Percentiles rank a stretch among this genome's conserved stretches.
These are phyloP conservation scores for Colletes latitarsis DNA, from an alignment of 1,140 invertebrate species.

Conservation along the genomic window DNA sequence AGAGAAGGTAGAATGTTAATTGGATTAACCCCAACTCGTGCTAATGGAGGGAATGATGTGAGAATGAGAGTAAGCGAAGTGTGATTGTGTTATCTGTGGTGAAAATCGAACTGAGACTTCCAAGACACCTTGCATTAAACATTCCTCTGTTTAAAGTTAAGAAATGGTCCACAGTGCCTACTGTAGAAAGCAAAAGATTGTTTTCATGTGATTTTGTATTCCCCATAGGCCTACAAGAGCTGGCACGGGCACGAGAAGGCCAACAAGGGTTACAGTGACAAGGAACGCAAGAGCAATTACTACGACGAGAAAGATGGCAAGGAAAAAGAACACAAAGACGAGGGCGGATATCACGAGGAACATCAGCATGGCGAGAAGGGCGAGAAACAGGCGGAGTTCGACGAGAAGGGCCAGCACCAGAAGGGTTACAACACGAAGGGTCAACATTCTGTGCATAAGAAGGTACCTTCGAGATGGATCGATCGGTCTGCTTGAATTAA, in stretches of 20 bases:
- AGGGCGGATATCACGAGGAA: conserved; percentile 74
- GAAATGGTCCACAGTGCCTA: no score
- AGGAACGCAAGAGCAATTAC: conserved; percentile 73
- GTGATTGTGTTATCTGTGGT: no score
- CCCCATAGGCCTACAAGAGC: conserved; percentile 73
- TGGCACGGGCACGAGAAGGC: conserved; percentile 77
- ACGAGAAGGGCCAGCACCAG: conserved; percentile 78
- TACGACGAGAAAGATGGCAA: conserved; percentile 77
- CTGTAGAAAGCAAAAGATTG: no score
- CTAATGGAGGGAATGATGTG: no score
- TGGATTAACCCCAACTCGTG: background rate
- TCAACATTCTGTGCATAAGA: conserved; percentile 80
- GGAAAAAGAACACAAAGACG: conserved; percentile 76
- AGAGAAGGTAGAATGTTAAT: conserved; percentile 68
- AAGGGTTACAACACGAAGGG: conserved; percentile 81
- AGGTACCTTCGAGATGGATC: conserved; percentile 59
- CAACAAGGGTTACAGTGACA: conserved; percentile 79
- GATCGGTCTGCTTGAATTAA: background rate
- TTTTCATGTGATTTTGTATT: background rate
- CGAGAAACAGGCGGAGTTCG: conserved; percentile 73
- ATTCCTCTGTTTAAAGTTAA: no score
- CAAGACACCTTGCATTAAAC: no score
- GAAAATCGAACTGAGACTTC: no score
- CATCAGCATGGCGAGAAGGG: conserved; percentile 73
- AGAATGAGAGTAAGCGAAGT: no score